Evolutionary conservation across 2,113 vertebrate species (phyloP), one percentile per base, ranked within the genome.

Genomic region (Rhizomys pruinosus): DNA sequence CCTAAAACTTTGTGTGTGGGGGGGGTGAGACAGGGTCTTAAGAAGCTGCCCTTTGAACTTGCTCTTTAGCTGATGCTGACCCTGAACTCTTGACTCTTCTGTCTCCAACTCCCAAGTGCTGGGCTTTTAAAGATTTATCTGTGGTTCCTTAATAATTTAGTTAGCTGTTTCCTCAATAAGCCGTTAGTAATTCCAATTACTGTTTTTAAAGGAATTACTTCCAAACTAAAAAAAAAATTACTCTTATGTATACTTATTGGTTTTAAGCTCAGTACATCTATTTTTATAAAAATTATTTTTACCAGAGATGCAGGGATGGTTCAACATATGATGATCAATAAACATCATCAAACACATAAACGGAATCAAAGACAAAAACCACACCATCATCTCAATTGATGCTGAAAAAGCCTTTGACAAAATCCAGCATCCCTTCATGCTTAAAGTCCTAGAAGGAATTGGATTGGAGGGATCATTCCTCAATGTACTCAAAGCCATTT

Each of bases 181-280:
- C 87, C 78, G 22, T 84, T 90, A n/a, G 25, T 57, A 63, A 94
- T 25, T 72, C 71, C 66, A 92, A 81, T 63, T 90, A 78, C 64
- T 78, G 68, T 92, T 91, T n/a, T 91, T 94, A 42, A 76, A 84
- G 74, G 63, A 95, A 84, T 80, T 91, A 55, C 52, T 89, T 86
- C 23, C 34, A 68, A 92, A 94, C 44, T 77, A 47, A 84, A 88
- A 90, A 79, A 61, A 69, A 84, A 52, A 52, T 66, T 84, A 8
- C 59, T 86, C 19, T n/a, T n/a, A 68, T 66, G 34, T 57, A 55
- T 42, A 87, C 32, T 89, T 69, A 76, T 44, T 57, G 42, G 7
- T 91, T 94, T 92, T 84, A 96, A 93, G 15, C 9, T 86, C 71
- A 85, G 78, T 13, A 79, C 17, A 47, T 71, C 17, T 95, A 87